A percentile compares a stretch with the other conserved stretches of the same genome.
Conservation (phyloP, 2,888 invertebrate species). For the Papilio protenor region DNA sequence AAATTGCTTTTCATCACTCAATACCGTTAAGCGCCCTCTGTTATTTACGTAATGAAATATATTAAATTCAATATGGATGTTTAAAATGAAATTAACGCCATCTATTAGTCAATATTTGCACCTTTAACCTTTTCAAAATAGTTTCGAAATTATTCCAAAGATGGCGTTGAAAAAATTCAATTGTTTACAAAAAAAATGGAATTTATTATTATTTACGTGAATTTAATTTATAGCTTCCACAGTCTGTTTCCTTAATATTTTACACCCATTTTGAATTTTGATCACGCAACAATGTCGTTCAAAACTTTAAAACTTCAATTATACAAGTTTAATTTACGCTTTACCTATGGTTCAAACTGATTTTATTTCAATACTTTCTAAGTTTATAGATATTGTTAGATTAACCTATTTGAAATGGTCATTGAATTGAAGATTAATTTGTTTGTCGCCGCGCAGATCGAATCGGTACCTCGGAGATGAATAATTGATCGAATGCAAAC, state of each 20-base stretch:
- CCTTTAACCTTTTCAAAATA: background rate
- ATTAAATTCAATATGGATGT: background rate
- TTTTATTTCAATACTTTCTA: background rate
- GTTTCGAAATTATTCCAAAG: background rate
- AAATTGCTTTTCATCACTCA: too few relatives aligned
- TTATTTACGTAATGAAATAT: background rate
- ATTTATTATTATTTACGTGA: too few relatives aligned
- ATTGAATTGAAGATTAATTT: constrained; percentile 24
- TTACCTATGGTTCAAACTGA: background rate
- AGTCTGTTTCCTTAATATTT: too few relatives aligned
- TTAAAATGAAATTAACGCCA: background rate
- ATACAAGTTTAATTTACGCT: background rate
- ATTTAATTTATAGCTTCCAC: too few relatives aligned
- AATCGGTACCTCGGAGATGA: constrained; percentile 18
- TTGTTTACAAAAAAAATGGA: background rate
- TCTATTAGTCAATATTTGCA: background rate
- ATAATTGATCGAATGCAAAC: constrained; percentile 25
- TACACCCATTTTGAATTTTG: background rate
- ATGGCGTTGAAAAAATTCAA: background rate
- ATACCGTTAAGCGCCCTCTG: background rate
- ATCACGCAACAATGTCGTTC: background rate
- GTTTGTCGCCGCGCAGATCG: constrained; percentile 13
- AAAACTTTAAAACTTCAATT: background rate
- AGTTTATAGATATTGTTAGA: background rate
- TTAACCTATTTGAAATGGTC: constrained; percentile 15